A percentile compares a stretch with the other conserved stretches of the same genome.
Evolutionary conservation across 2,113 vertebrate genomes (phyloP).

Genomic region (Campylorhamphus procurvoides): DNA sequence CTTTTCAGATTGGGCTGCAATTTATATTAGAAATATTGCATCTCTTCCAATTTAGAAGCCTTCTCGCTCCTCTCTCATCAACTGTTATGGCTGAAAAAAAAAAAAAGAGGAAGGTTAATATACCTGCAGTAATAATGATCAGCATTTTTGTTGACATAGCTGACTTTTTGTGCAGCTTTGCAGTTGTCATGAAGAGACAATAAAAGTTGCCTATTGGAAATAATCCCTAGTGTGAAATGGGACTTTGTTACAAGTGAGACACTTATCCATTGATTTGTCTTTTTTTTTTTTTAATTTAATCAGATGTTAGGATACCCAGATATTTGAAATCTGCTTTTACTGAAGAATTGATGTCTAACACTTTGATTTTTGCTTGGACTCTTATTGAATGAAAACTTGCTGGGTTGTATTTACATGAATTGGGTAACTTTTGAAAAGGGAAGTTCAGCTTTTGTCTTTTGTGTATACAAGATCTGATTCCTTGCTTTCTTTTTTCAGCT

Average conservation of each 20-base stretch:
- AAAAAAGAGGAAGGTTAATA: background rate
- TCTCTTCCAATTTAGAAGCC: background rate
- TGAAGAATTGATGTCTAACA: constrained; percentile 14
- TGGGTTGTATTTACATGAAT: background rate
- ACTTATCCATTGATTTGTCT: background rate
- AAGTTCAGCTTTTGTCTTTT: constrained; percentile 38
- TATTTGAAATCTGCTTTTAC: constrained; percentile 18
- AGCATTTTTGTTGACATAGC: background rate
- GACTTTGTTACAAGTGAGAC: background rate
- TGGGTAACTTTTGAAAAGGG: background rate
- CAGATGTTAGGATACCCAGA: background rate
- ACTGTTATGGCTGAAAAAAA: background rate
- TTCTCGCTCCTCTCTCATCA: background rate
- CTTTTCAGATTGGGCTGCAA: background rate
- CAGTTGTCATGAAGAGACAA: background rate
- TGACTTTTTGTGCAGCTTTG: background rate
- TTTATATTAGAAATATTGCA: background rate
- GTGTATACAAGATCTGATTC: background rate
- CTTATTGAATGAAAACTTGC: background rate
- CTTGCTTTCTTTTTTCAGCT: background rate
- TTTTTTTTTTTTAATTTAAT: background rate
- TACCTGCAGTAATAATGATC: background rate
- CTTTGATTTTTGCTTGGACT: constrained; percentile 47
- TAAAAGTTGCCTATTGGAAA: constrained; percentile 9
- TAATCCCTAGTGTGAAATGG: background rate